phyloP scores from a whole-genome alignment of 2,888 invertebrate species.

The Carterocephalus palaemon region DNA sequence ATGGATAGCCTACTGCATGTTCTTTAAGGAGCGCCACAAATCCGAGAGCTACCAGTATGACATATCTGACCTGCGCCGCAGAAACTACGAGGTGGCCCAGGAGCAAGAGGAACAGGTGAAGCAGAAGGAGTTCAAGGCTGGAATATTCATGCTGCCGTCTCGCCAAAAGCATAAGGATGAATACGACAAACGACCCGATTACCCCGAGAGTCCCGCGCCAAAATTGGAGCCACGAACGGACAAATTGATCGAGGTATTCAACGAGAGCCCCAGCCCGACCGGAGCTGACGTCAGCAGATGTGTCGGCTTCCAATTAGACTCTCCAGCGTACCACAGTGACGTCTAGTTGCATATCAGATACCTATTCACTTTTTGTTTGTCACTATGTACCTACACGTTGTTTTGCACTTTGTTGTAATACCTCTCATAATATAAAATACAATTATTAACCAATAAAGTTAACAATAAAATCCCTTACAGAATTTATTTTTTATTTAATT shows the following conservation, averaged over 20 bases:
- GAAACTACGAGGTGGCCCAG: constrained; percentile 45
- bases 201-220: constrained; percentile 58
- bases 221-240: constrained; percentile 48
- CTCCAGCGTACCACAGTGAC: constrained; percentile 50
- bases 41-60: constrained; percentile 55
- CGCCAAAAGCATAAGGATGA: constrained; percentile 53
- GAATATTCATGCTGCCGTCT: constrained; percentile 60
- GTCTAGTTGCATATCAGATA: constrained; percentile 32
- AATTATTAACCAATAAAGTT: too few species aligned
- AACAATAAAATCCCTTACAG: too few species aligned
- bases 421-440: constrained; percentile 8
- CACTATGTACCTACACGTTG: constrained; percentile 9
- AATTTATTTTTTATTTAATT: too few species aligned
- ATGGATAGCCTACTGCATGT: constrained; percentile 71
- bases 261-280: constrained; percentile 35
- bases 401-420: constrained; percentile 10
- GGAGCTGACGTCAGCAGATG: constrained; percentile 47
- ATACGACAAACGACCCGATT: constrained; percentile 60
- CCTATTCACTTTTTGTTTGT: constrained; percentile 3
- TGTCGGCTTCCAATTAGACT: constrained; percentile 57
- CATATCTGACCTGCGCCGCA: constrained; percentile 54
- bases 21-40: constrained; percentile 61
- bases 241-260: constrained; percentile 55
- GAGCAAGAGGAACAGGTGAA: constrained; percentile 45
- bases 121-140: constrained; percentile 46